Base-by-base conservation (phyloP, 2,797 vertebrate genomes). In the Chaunax sp. region DNA sequence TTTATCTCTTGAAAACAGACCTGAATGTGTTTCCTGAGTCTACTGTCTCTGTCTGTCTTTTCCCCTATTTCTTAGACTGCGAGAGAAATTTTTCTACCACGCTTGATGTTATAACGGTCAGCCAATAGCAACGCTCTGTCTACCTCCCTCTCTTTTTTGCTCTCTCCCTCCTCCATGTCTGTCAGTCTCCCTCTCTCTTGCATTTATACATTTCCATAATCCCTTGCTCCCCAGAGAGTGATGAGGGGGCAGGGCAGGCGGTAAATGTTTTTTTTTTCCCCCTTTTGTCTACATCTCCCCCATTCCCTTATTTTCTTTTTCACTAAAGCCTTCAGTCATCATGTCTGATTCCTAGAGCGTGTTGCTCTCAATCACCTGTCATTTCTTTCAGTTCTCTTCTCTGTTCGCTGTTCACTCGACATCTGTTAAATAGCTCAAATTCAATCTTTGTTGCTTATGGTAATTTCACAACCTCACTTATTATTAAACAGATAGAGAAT, bases 191-290 rank as follows among this genome's bases (percentile, higher is more conserved):
- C 70, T 70, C 75, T 80, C 78, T 62, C 71, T 62, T 57, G 46
- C 80, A 75, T 87, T 88, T 86, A 73, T 68, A 81, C 82, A 89
- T 91, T 91, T 89, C 82, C 78, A 87, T 90, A 90, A 90, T 91
- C 86, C 60, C 84, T 86, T 68, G 67, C 77, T 92, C 89, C 89
- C 84, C 65, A 53, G 82, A 84, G 90, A 91, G 69, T 50, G 81
- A 81, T 84, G 83, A 86, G 84, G 89, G 86, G 89, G 92, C 87
- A 89, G 85, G 89, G 91, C 78, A 85, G 69, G 72, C 79, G 77
- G 81, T n/a, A 86, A 88, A 90, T 87, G 83, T 84, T 80, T 76
- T 66, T 41, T 58, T 81, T 84, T 72, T 62, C 25, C 5, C 9
- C 59, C 61, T 75, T 82, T 77, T 79, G 80, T 88, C 69, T 86